Base-by-base conservation (phyloP, 2,797 vertebrate species). In the Leptodactylus fallax region DNA sequence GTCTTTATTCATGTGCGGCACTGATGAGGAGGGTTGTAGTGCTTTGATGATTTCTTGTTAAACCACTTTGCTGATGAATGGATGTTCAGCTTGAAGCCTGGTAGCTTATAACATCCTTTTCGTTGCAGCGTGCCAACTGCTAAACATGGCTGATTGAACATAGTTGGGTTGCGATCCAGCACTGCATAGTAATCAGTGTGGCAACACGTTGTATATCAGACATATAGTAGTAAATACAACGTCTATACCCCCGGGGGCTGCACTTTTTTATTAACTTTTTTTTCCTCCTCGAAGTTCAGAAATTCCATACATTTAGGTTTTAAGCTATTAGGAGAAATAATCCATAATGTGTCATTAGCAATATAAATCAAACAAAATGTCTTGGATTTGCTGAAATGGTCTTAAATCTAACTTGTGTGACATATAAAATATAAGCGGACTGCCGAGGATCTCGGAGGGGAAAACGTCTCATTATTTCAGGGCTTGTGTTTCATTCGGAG, bases 261-360 rank as follows among this genome's bases (percentile, higher is more conserved):
- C 76, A 27, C 19, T 81, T 74, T 80, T 69, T 45, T 65, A 10
- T 10, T 10, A 21, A 6, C 0, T 45, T 69, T 72, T 72, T 45
- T 72, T 49, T 49, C n/a, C 61, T 74, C 6, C 53, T 78, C 16
- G 27, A 67, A 87, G 27, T 76, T 85, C 23, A 85, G 67, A 81
- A 85, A 81, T 81, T 77, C 79, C 79, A 81, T 88, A 81, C 83
- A 85, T 67, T 81, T 63, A 56, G 83, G 56, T 88, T 88, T 88
- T 84, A 85, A 63, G 79, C 87, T 88, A 88, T 88, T 88, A 88
- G 87, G 82, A 72, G 82, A 88, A 88, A 88, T 88, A 88, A 88
- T 88, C 87, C 87, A 85, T 85, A 88, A 81, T 85, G 87, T 88
- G 87, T 85, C 83, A 88, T 88, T 88, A 85, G 69, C 69, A 85